phyloP scores from a whole-genome alignment of 2,888 invertebrate species.

The Ectemnius cavifrons region DNA sequence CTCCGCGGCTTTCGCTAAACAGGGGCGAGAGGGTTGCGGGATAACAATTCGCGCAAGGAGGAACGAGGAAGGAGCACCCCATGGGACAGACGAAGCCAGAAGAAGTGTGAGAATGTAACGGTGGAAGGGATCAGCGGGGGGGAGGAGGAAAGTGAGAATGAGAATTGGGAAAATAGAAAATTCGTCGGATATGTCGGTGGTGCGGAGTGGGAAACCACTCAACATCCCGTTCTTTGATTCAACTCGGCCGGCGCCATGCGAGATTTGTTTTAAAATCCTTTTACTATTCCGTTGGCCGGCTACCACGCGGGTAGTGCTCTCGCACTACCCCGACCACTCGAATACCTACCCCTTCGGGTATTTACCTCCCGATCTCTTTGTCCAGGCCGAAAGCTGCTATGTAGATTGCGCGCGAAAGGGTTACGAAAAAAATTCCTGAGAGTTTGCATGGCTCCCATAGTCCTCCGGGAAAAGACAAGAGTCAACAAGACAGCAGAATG shows the following conservation, averaged over 20 bases:
- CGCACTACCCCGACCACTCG: conserved; percentile 26
- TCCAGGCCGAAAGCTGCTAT: conserved; percentile 43
- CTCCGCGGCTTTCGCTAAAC: conserved; percentile 66
- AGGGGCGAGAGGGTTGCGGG: conserved; percentile 48
- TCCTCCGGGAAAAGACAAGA: conserved; percentile 20
- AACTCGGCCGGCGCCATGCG: conserved; percentile 69
- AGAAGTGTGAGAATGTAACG: conserved; percentile 36
- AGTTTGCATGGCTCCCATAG: conserved; percentile 51
- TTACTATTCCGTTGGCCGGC: conserved; percentile 72
- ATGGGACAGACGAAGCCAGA: conserved; percentile 47
- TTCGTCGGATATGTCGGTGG: conserved; percentile 59
- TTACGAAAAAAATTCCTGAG: conserved; percentile 62
- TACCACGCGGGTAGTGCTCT: conserved; percentile 32
- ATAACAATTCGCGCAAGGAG: conserved; percentile 35
- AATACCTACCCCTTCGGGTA: conserved; percentile 40
- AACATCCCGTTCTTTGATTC: conserved; percentile 75
- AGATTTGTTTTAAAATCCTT: conserved; percentile 78
- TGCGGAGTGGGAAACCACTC: conserved; percentile 67
- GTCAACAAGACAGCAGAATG: neutral
- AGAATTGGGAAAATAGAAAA: conserved; percentile 74
- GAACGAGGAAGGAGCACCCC: conserved; percentile 49
- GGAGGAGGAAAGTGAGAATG: conserved; percentile 30
- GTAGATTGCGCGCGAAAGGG: conserved; percentile 72
- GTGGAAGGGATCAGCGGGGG: conserved; percentile 15
- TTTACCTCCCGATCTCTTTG: conserved; percentile 32